phyloP scores from a whole-genome alignment of 1,140 invertebrate genomes.

The Trichonephila inaurata region DNA sequence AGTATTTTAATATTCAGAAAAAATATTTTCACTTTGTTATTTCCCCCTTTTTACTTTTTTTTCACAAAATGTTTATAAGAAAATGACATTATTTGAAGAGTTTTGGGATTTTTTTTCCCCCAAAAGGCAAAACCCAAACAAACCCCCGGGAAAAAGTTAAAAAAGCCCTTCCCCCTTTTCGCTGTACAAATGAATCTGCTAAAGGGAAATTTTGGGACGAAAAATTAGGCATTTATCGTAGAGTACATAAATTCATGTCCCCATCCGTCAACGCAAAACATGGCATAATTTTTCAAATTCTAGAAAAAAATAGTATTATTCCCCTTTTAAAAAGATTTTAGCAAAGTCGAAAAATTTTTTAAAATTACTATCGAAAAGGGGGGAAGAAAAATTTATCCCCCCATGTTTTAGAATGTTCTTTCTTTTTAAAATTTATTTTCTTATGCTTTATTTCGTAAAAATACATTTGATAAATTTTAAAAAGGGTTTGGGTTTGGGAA shows the following conservation, averaged over 20 bases:
- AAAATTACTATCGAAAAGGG: background rate
- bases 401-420: background rate
- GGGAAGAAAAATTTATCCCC: background rate
- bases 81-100: no score
- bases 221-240: background rate
- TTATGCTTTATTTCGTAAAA: no score
- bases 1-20: no score
- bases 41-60: no score
- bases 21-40: no score
- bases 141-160: background rate
- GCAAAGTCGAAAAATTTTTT: background rate
- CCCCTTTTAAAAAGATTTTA: background rate
- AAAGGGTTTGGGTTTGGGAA: accelerated
- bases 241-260: background rate
- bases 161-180: background rate
- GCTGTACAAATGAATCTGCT: background rate
- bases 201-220: background rate
- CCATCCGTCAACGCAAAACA: background rate
- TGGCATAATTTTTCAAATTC: background rate
- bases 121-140: background rate
- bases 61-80: no score
- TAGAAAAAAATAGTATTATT: background rate
- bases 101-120: no score
- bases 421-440: background rate
- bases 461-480: no score